Evolutionary conservation across 35 echinoderm and acorn worm species (phyloP).

Genomic region (Apostichopus californicus): DNA sequence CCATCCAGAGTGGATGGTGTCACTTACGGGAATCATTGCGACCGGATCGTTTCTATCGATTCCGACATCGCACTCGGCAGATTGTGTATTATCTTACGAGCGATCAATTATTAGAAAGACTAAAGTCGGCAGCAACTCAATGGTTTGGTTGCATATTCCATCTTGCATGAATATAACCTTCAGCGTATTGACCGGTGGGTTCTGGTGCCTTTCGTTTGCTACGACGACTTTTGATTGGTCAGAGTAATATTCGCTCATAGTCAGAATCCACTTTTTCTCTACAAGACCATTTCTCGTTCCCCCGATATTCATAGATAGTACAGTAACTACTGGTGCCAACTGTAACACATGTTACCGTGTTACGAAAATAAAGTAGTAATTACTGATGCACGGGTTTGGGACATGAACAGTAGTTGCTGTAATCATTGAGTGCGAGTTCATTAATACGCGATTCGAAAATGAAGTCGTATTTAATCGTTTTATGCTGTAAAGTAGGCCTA

Average conservation of each 20-base stretch:
- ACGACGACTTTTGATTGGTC: neutral
- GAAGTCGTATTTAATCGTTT: no score
- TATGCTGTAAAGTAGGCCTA: no score
- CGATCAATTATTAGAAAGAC: neutral
- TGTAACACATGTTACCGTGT: no score
- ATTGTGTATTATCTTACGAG: neutral
- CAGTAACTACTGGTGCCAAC: no score
- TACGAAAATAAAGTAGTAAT: no score
- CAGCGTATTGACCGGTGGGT: neutral
- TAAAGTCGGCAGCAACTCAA: neutral
- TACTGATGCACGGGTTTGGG: no score
- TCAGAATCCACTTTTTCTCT: no score
- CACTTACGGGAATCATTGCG: constrained; percentile 5
- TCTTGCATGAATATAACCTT: neutral
- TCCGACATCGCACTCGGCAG: neutral
- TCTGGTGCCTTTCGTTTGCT: neutral
- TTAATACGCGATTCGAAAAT: no score
- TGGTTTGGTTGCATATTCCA: neutral
- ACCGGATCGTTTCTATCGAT: constrained; percentile 22
- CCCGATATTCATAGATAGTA: no score
- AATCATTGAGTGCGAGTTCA: no score
- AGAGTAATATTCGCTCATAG: neutral
- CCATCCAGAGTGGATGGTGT: constrained; percentile 8
- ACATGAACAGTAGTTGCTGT: no score
- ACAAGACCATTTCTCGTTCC: no score